Evolutionary conservation across 2,888 invertebrate species (phyloP).

Genomic region (Sylvicola cinctus): DNA sequence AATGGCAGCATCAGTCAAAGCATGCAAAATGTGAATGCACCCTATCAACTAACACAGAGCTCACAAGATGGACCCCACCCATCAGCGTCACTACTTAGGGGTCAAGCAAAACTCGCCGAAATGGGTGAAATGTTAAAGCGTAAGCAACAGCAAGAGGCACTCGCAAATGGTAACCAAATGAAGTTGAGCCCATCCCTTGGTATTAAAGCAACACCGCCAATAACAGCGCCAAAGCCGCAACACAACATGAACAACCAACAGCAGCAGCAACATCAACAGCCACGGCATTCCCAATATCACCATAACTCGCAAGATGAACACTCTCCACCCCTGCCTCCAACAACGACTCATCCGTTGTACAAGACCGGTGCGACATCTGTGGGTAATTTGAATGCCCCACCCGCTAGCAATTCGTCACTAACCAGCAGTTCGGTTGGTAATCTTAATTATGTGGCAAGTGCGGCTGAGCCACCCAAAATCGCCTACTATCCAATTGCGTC

Average conservation of each 20-base stretch:
- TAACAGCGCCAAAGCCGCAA: conserved; percentile 5
- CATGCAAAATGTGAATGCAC: not conserved
- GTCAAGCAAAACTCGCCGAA: conserved; percentile 49
- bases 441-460: conserved; percentile 43
- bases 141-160: conserved; percentile 25
- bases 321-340: conserved; percentile 40
- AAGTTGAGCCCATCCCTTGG: not conserved
- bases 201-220: conserved; percentile 1
- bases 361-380: conserved; percentile 12
- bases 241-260: conserved; percentile 13
- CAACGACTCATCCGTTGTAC: conserved; percentile 49
- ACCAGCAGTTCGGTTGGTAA: conserved; percentile 4
- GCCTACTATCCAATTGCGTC: conserved; percentile 37
- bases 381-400: conserved; percentile 13
- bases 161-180: conserved; percentile 17
- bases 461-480: conserved; percentile 51
- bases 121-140: conserved; percentile 63
- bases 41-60: conserved; percentile 10
- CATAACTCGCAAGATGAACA: too few species aligned
- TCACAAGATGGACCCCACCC: conserved; percentile 13
- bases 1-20: not conserved
- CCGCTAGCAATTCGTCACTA: not conserved
- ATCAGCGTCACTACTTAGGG: conserved; percentile 14
- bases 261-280: conserved; percentile 9
- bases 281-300: conserved; percentile 10